A percentile compares a stretch with the other conserved stretches of the same genome.
These are phyloP conservation scores for Darevskia nairensis DNA, from an alignment of 2,797 vertebrate species.

Conservation along the genomic window DNA sequence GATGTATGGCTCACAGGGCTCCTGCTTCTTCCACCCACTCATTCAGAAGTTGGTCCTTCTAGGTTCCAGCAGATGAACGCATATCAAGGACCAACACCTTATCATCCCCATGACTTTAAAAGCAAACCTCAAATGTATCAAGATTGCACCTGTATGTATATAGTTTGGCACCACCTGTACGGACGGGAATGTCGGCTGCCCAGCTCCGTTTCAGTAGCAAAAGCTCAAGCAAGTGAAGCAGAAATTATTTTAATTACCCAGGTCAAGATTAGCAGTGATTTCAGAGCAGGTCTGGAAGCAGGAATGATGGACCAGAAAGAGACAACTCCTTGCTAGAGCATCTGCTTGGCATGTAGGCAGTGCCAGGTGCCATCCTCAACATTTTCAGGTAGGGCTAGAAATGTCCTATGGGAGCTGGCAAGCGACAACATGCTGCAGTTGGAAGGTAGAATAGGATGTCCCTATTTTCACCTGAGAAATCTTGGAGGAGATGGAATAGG, in stretches of 20 bases:
- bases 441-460: too few relatives aligned
- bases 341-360: too few relatives aligned
- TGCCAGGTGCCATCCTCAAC: too few relatives aligned
- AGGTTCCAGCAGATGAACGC: not conserved
- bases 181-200: not conserved
- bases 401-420: too few relatives aligned
- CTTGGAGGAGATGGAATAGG: too few relatives aligned
- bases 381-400: too few relatives aligned
- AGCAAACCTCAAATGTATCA: not conserved
- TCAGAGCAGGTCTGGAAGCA: not conserved
- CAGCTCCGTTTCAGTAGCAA: not conserved
- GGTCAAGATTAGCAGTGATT: not conserved
- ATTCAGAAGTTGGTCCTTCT: not conserved
- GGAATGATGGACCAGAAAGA: not conserved
- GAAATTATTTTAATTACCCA: not conserved
- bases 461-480: too few relatives aligned
- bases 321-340: not conserved
- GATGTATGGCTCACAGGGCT: constrained; percentile 55
- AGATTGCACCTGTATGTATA: not conserved
- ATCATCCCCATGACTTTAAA: not conserved
- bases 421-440: too few relatives aligned
- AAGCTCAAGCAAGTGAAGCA: not conserved
- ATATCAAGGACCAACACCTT: not conserved
- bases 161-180: not conserved
- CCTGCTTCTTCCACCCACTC: not conserved